Evolutionary conservation across 2,888 invertebrate species (phyloP).

Genomic region (Pristionchus japonicus): DNA sequence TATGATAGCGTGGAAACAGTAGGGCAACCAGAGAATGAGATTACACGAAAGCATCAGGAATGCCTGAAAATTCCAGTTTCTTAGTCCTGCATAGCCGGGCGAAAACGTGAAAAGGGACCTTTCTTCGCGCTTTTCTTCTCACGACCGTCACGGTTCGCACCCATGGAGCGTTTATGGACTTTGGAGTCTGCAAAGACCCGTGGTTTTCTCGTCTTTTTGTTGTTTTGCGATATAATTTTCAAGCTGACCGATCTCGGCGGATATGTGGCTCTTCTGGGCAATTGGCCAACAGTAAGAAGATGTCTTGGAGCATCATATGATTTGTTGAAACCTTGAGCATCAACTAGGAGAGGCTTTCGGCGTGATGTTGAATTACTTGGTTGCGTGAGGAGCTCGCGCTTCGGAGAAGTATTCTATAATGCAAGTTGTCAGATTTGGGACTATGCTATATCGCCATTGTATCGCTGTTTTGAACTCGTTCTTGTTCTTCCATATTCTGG

Average conservation of each 20-base stretch:
- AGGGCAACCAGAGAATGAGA: slow-evolving; percentile 63
- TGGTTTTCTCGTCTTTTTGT: not conserved
- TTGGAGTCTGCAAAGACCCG: too few relatives aligned
- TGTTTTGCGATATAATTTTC: not conserved
- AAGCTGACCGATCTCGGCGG: too few relatives aligned
- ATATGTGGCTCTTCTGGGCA: too few relatives aligned
- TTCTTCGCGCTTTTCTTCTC: not conserved
- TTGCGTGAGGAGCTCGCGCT: not conserved
- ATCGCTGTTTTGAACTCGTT: too few relatives aligned
- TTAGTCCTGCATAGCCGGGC: not conserved
- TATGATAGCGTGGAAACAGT: slow-evolving; percentile 59
- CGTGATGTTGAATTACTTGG: not conserved
- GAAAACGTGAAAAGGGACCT: not conserved
- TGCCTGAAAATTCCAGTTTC: slow-evolving; percentile 49
- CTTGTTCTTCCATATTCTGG: not conserved
- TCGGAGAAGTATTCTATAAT: not conserved
- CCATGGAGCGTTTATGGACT: not conserved
- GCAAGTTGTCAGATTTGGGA: too few relatives aligned
- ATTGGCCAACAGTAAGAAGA: too few relatives aligned
- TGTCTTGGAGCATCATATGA: too few relatives aligned
- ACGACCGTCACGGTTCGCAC: not conserved
- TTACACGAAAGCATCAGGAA: slow-evolving; percentile 62
- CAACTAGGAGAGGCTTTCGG: too few relatives aligned
- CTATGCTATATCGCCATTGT: too few relatives aligned
- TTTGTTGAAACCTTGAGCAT: not conserved